Conservation (phyloP, 2,888 invertebrate genomes). For the Barypeithes pellucidus region DNA sequence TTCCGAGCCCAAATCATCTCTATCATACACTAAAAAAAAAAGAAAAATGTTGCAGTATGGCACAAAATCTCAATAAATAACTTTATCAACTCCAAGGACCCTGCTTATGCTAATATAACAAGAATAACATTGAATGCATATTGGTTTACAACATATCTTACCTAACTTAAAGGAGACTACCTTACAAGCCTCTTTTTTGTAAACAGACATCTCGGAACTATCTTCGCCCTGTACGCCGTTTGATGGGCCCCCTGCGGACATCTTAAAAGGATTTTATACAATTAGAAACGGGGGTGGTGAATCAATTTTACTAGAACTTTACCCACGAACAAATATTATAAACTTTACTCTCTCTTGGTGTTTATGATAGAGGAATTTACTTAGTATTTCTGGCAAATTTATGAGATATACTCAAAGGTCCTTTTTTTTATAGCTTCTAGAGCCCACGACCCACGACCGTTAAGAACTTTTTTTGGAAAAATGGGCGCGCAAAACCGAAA, state of each 20-base stretch:
- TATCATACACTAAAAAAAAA: slow-evolving; percentile 56
- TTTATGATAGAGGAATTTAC: neutral
- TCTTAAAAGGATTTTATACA: slow-evolving; percentile 34
- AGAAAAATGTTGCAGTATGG: neutral
- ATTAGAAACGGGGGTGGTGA: slow-evolving; percentile 7
- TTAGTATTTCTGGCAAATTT: neutral
- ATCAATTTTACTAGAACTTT: slow-evolving; percentile 17
- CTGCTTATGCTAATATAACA: neutral
- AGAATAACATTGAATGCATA: neutral
- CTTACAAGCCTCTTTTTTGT: slow-evolving; percentile 59
- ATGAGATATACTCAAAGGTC: neutral
- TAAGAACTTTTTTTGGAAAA: slow-evolving; percentile 5
- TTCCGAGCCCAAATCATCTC: slow-evolving; percentile 54
- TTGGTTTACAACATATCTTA: slow-evolving; percentile 40
- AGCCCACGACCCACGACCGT: neutral
- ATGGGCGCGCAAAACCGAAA: slow-evolving; percentile 19
- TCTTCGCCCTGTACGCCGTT: slow-evolving; percentile 27
- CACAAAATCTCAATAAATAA: neutral
- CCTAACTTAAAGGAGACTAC: slow-evolving; percentile 59
- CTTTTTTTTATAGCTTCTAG: neutral
- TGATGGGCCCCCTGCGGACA: slow-evolving; percentile 45
- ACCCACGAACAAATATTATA: slow-evolving; percentile 23
- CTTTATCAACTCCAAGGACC: too few species aligned
- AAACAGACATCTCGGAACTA: slow-evolving; percentile 57
- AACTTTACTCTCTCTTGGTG: neutral